These are phyloP conservation scores for Orchesella cincta DNA, from an alignment of 1,140 invertebrate genomes.

Conservation along the genomic window DNA sequence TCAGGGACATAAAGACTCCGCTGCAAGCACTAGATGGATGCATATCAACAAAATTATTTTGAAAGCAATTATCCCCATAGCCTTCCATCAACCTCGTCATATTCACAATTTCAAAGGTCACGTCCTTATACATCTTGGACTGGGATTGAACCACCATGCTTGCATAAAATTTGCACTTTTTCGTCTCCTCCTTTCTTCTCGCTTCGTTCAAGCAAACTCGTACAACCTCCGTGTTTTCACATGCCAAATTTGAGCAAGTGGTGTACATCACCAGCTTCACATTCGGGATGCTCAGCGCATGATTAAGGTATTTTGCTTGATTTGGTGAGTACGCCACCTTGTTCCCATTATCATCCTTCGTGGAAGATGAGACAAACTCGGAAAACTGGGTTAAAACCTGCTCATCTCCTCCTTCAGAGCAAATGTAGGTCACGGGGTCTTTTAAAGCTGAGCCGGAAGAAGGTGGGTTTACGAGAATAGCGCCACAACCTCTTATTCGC, in stretches of 20 bases:
- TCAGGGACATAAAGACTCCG: slow-evolving; percentile 39
- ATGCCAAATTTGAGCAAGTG: slow-evolving; percentile 38
- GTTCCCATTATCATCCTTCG: background rate
- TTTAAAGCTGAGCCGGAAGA: slow-evolving; percentile 44
- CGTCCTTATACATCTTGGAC: slow-evolving; percentile 25
- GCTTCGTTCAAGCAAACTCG: slow-evolving; percentile 14
- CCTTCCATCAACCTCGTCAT: slow-evolving; percentile 27
- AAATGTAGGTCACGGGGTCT: slow-evolving; percentile 45
- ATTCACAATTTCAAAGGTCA: slow-evolving; percentile 32
- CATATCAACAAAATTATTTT: slow-evolving; percentile 37
- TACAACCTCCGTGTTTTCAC: slow-evolving; percentile 41
- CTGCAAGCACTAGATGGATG: slow-evolving; percentile 38
- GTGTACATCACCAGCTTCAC: slow-evolving; percentile 43
- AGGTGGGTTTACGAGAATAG: slow-evolving; percentile 44
- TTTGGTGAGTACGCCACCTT: slow-evolving; percentile 13
- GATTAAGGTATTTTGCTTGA: slow-evolving; percentile 35
- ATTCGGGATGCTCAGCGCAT: slow-evolving; percentile 38
- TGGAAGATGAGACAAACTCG: background rate
- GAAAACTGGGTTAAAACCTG: background rate
- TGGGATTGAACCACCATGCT: background rate
- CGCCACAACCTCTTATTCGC: slow-evolving; percentile 32
- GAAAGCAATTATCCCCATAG: slow-evolving; percentile 32
- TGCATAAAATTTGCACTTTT: slow-evolving; percentile 13
- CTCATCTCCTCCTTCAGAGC: slow-evolving; percentile 42
- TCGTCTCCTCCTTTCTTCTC: slow-evolving; percentile 1